Evolutionary conservation across 1,140 invertebrate species (phyloP).

Genomic region (Halesus radiatus): DNA sequence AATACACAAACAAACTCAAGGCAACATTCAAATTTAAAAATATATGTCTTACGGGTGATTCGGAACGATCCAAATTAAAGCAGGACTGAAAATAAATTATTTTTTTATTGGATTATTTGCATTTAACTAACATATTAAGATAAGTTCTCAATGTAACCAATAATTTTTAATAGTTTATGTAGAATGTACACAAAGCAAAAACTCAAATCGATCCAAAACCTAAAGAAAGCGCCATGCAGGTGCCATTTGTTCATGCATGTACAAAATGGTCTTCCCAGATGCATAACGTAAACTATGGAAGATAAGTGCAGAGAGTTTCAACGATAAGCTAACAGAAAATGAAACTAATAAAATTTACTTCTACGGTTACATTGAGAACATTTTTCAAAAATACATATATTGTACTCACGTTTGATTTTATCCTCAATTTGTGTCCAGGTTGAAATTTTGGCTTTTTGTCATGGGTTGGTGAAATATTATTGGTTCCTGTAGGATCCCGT

Average conservation of each 20-base stretch:
- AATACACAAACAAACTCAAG: background rate
- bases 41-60: constrained; percentile 50
- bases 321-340: no score
- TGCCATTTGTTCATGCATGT: no score
- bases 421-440: constrained; percentile 34
- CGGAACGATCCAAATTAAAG: constrained; percentile 53
- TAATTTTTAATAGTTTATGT: background rate
- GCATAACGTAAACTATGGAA: no score
- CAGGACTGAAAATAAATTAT: constrained; percentile 53
- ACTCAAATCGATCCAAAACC: no score
- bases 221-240: no score
- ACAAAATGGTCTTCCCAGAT: no score
- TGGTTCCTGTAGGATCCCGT: constrained; percentile 44
- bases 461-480: constrained; percentile 17
- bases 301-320: no score
- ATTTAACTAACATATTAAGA: constrained; percentile 22
- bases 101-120: background rate
- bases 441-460: constrained; percentile 44
- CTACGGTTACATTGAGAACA: no score
- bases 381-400: background rate
- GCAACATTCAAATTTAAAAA: constrained; percentile 11
- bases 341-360: no score
- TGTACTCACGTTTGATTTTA: constrained; percentile 49
- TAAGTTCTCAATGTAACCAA: background rate
- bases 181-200: background rate